phyloP scores from a whole-genome alignment of 1,140 invertebrate genomes.

The Patella vulgata region DNA sequence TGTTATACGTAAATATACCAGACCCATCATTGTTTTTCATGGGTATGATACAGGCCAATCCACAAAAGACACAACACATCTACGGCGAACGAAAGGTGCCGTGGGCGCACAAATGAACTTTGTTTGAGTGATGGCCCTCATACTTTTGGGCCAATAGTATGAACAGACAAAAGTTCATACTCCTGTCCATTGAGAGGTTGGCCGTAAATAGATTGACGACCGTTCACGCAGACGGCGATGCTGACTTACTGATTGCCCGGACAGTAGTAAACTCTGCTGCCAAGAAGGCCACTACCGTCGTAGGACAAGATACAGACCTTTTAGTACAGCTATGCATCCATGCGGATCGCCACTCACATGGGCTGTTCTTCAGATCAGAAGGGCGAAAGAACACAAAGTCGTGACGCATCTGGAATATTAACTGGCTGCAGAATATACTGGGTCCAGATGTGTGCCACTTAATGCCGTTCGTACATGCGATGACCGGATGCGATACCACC shows the following conservation, averaged over 20 bases:
- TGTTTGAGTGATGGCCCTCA: background rate
- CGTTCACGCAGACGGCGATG: slow-evolving; percentile 24
- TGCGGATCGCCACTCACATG: background rate
- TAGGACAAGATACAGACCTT: slow-evolving; percentile 36
- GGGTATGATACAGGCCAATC: slow-evolving; percentile 4
- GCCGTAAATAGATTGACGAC: slow-evolving; percentile 1
- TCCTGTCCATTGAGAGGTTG: slow-evolving; percentile 14
- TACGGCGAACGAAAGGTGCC: background rate
- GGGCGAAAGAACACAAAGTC: too few relatives aligned
- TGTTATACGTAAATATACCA: too few relatives aligned
- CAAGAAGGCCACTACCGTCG: slow-evolving; percentile 5
- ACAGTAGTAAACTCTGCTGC: slow-evolving; percentile 20
- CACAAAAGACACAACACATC: slow-evolving; percentile 1
- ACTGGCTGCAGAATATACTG: too few relatives aligned
- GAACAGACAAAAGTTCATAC: slow-evolving; percentile 35
- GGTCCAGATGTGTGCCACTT: too few relatives aligned
- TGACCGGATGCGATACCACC: too few relatives aligned
- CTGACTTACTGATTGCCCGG: slow-evolving; percentile 31
- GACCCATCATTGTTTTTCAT: slow-evolving; percentile 12
- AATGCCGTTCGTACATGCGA: too few relatives aligned
- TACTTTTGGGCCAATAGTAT: slow-evolving; percentile 25
- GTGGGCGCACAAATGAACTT: background rate
- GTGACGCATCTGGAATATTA: too few relatives aligned
- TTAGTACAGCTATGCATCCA: slow-evolving; percentile 29
- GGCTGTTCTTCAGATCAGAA: too few relatives aligned